Evolutionary conservation across 2,888 invertebrate species (phyloP), one percentile per base, ranked within the genome.

Genomic region (Conops quadrifasciatus): DNA sequence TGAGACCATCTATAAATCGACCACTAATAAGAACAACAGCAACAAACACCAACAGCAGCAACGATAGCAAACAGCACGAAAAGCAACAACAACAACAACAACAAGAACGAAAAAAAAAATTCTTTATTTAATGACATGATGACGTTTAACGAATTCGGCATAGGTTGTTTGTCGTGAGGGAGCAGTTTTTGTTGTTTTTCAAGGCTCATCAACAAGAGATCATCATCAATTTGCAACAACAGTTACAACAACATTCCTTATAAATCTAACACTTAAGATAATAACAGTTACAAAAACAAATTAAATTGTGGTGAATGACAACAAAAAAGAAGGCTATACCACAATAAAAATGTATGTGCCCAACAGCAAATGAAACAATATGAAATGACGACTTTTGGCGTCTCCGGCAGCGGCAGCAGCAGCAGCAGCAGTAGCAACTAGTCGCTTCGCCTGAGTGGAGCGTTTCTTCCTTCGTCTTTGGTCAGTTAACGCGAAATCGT

Each of bases 401-500:
- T 36, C 47, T 19, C 11, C 59, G 28, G n/a, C 47, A 45, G 9
- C 26, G 26, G 21, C 47, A 63, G 45, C 45, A 47, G 26, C 24
- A 36, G 36, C 36, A 36, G 36, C 59, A 43, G n/a, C 47, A 45
- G 9, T 26, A 43, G 21, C 24, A 45, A 24, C 45, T 16, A 7
- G 5, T 21, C 15, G 19, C 21, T 63, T 45, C 26, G 15, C 21
- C 24, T 9, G 58, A 56, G 66, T 19, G 30, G 30, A 26, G 15
- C 26, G 19, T 19, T 24, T 63, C 45, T 15, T 16, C 47, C 7
- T 26, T 43, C 58, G 26, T 36, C 36, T n/a, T 30, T 28, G 43
- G 56, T 60, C 51, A 68, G 68, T 68, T 51, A 62, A 62, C 43
- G 68, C 62, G 36, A 45, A 68, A 51, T 15, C 68, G 68, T 68